Evolutionary conservation across 2,888 invertebrate genomes (phyloP).

Genomic region (Dusona sp.): DNA sequence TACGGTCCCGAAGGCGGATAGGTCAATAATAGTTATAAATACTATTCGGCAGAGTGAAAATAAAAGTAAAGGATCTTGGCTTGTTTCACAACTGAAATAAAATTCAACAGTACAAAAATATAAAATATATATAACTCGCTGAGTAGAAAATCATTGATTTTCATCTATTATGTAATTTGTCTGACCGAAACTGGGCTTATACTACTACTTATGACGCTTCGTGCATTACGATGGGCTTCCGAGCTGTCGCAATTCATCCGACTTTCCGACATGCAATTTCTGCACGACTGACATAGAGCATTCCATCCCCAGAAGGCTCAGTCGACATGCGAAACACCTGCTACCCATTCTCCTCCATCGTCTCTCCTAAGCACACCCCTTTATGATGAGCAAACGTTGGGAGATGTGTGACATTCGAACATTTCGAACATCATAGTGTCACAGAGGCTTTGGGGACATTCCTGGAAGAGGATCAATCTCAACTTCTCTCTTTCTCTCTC

Average conservation of each 20-base stretch:
- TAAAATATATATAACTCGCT: background rate
- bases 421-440: slow-evolving; percentile 32
- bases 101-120: background rate
- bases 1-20: background rate
- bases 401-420: slow-evolving; percentile 23
- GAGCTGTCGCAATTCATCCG: slow-evolving; percentile 50
- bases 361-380: slow-evolving; percentile 21
- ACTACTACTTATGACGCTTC: slow-evolving; percentile 41
- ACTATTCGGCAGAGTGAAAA: background rate
- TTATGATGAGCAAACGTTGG: slow-evolving; percentile 28
- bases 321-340: slow-evolving; percentile 54
- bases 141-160: background rate
- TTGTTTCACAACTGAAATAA: background rate
- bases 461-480: slow-evolving; percentile 30
- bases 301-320: slow-evolving; percentile 35
- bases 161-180: slow-evolving; percentile 5
- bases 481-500: background rate
- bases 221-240: slow-evolving; percentile 12
- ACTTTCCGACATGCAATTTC: slow-evolving; percentile 60
- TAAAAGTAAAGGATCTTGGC: background rate
- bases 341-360: slow-evolving; percentile 12
- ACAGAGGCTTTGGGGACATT: slow-evolving; percentile 28
- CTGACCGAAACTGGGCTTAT: slow-evolving; percentile 18
- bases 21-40: background rate
- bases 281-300: slow-evolving; percentile 39